These are phyloP conservation scores for Alligator mississippiensis DNA, from an alignment of 2,113 vertebrate genomes.

Conservation along the genomic window DNA sequence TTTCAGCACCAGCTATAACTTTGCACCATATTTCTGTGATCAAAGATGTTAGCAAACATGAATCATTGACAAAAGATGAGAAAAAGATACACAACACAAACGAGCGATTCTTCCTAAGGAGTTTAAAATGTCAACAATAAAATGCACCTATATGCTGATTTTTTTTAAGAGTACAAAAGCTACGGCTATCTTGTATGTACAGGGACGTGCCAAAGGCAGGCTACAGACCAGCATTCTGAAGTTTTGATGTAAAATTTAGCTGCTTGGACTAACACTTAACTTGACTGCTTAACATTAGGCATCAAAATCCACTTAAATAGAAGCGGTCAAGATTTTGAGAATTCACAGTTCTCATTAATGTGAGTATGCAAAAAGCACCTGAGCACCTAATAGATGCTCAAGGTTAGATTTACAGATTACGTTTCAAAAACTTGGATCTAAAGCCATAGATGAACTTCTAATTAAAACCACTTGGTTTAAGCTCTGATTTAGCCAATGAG, in stretches of 20 bases:
- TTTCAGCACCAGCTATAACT: constrained; percentile 46
- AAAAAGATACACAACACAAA: constrained; percentile 14
- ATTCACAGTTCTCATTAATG: too few species aligned
- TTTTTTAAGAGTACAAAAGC: not conserved
- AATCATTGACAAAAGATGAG: constrained; percentile 23
- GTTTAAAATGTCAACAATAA: constrained; percentile 3
- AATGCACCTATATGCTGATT: not conserved
- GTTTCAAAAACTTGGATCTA: too few species aligned
- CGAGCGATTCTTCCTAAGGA: not conserved
- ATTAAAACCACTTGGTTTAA: too few species aligned
- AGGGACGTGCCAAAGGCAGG: accelerated
- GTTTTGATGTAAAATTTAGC: not conserved
- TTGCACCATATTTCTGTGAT: constrained; percentile 17
- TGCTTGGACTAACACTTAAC: not conserved
- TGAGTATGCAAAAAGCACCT: too few species aligned
- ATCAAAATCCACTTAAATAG: not conserved
- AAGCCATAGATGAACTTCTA: too few species aligned
- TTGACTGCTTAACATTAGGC: not conserved
- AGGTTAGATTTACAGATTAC: too few species aligned
- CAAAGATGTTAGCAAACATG: constrained; percentile 38
- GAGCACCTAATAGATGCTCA: too few species aligned
- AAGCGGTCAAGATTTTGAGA: not conserved
- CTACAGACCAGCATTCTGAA: not conserved
- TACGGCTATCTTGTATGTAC: not conserved
- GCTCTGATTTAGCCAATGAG: too few species aligned